Evolutionary conservation across 2,888 invertebrate genomes (phyloP), one percentile per base, ranked within the genome.

Genomic region (Glyphotaelius pellucidus): DNA sequence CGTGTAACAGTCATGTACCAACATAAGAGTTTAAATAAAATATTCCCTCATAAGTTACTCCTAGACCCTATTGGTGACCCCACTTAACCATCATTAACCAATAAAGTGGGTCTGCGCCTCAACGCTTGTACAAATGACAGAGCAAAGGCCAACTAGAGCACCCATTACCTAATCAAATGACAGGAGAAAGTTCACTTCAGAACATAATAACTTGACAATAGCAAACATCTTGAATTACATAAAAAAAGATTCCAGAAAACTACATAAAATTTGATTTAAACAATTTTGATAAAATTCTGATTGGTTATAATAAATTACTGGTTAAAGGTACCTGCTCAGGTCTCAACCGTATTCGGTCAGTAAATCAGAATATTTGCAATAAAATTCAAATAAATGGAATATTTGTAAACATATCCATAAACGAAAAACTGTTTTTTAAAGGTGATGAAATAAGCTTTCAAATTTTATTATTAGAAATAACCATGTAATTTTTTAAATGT

Each of bases 131-230:
- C 67, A 67, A 67, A n/a, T 67, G 67, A 67, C 67, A n/a, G 67
- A 67, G 67, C 67, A 67, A 67, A 67, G 67, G 67, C 67, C 67
- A 67, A 67, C 67, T 67, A 67, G 67, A 25, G 67, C 67, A 67
- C 25, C 67, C 67, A 67, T 67, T n/a, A 25, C 25, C 67, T 67
- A 67, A 67, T 67, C 67, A 67, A 67, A 67, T 67, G 67, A 67
- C 67, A 67, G 67, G 67, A 67, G 67, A 67, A 67, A 67, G 67
- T 67, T 67, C 67, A 67, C 67, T 67, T 67, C 67, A n/a, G 67
- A 67, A 67, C 25, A 67, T n/a, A 25, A n/a, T 67, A 25, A 67
- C 25, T 9, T 9, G 9, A 5, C 25, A n/a, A 67, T n/a, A 67
- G 1, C 25, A n/a, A 67, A 7, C 3, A 25, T 25, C 4, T 19